Conservation (phyloP, 1,140 invertebrate genomes). For the Arion vulgaris region DNA sequence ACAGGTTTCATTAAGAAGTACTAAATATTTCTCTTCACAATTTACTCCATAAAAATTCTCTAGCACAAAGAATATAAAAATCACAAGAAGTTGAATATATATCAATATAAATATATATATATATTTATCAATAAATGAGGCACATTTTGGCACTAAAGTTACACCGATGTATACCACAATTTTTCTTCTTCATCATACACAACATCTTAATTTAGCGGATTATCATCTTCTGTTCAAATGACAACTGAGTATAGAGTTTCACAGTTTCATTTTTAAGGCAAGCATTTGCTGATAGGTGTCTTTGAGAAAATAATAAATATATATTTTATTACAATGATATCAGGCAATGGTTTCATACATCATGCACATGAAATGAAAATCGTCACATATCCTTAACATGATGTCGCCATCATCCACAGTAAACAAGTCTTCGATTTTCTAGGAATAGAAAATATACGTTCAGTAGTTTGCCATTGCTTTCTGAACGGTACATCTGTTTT, state of each 20-base stretch:
- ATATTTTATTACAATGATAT: no score
- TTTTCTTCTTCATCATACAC: not conserved
- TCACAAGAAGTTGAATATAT: not conserved
- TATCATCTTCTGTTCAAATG: not conserved
- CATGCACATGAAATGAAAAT: no score
- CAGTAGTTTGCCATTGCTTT: no score
- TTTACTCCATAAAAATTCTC: not conserved
- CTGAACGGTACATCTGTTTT: no score
- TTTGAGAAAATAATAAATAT: not conserved
- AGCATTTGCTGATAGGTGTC: not conserved
- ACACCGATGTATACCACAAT: not conserved
- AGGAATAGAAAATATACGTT: no score
- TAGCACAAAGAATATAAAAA: not conserved
- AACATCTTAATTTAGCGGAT: not conserved
- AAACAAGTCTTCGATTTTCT: no score
- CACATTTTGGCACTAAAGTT: constrained; percentile 15
- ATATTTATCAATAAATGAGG: not conserved
- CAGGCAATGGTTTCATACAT: no score
- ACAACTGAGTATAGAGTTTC: not conserved
- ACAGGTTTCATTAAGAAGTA: constrained; percentile 1
- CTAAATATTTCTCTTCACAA: not conserved
- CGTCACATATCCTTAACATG: no score
- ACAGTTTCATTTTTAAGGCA: not conserved
- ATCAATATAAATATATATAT: not conserved
- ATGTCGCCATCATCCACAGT: no score